Base-by-base conservation (phyloP, 2,888 invertebrate genomes). In the Agrochola circellaris region DNA sequence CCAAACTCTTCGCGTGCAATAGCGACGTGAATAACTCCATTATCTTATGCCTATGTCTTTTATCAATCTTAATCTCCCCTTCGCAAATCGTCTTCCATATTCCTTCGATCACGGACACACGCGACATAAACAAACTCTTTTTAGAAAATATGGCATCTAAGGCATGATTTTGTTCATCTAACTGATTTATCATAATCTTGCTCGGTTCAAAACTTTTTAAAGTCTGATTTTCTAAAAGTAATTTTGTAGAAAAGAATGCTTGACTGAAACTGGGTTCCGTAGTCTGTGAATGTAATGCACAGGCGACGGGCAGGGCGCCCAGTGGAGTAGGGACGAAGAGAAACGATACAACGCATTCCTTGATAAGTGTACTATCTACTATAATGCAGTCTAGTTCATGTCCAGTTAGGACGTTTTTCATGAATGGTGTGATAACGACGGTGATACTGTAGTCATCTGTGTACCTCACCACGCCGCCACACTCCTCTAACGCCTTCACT, bases 291-390 rank as follows among this genome's bases (percentile, higher is more conserved):
- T 91, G 90, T 54, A 92, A 70, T 11, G 88, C 81, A 67, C 91
- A 91, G 4, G 91, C 91, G 38, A 93, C 71, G 1, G 91, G 92
- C 45, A 93, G 60, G 0, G 89, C 91, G 8, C 93, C 93, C 9
- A 91, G 42, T 8, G 84, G 85, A 30, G 84, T 90, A 5, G 90
- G 89, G 7, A 90, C 89, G 48, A 89, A 89, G 6, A 91, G 76
- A 26, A 88, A 85, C 1, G 92, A 91, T 1, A 82, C 83, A 3
- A 86, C 82, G 0, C 86, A 86, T n/a, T 82, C 78, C 26, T 79
- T 76, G 7, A 88, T 77, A 0, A 42, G n/a, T 8, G 81, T 88
- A 61, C 88, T 89, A 26, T 91, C 90, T 11, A 92, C 74, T 26
- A 91, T 67, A 11, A 92, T 78, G 58, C 77, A 73, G n/a, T 92